Evolutionary conservation across 2,888 invertebrate genomes (phyloP).

Genomic region (Dysmachus trigonus): DNA sequence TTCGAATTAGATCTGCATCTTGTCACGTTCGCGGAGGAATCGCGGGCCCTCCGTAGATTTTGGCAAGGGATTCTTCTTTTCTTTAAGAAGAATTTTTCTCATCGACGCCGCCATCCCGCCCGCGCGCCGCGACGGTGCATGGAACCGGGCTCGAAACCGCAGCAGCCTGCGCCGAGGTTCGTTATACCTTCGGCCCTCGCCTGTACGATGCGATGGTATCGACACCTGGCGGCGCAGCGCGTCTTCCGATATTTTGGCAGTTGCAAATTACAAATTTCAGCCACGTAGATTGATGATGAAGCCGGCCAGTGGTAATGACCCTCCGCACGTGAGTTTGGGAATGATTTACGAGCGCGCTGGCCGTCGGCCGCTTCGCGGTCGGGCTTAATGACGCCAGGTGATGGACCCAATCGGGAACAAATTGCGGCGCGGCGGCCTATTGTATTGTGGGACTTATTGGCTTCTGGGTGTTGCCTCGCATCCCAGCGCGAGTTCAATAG

Average conservation of each 20-base stretch:
- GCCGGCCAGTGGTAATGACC: constrained; percentile 23
- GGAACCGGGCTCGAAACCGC: background rate
- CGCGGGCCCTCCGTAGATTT: background rate
- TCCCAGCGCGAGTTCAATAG: constrained; percentile 7
- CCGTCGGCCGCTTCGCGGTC: background rate
- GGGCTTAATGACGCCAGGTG: background rate
- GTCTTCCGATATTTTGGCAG: constrained; percentile 24
- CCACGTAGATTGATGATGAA: constrained; percentile 32
- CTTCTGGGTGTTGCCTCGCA: constrained; percentile 4
- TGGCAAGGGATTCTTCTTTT: background rate
- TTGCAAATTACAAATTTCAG: constrained; percentile 41
- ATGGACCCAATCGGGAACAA: background rate
- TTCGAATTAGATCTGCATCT: constrained; percentile 23
- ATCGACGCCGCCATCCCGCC: background rate
- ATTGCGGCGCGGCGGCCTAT: background rate
- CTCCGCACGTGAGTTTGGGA: constrained; percentile 19
- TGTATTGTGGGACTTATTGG: background rate
- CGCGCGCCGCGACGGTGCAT: background rate
- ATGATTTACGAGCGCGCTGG: constrained; percentile 28
- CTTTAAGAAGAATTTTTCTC: background rate
- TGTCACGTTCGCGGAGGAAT: constrained; percentile 1
- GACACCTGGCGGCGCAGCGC: background rate
- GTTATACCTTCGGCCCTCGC: background rate
- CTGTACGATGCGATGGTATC: background rate
- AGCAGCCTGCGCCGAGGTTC: background rate